Conservation (phyloP, 2,888 invertebrate species). For the Rambutsinella grinnellia region DNA sequence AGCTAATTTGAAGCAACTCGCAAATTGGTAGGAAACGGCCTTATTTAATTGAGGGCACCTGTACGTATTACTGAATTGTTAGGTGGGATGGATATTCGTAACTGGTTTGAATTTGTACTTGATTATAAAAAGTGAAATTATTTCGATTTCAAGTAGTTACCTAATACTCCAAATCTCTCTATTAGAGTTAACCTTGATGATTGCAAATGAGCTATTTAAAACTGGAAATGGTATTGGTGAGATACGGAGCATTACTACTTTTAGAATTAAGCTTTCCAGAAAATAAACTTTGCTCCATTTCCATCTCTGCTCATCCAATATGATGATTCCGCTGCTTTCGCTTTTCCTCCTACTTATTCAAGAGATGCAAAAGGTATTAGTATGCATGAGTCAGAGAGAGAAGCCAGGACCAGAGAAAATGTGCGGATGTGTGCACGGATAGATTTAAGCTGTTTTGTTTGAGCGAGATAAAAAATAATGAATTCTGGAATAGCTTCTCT, state of each 20-base stretch:
- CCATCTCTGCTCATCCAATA: neutral
- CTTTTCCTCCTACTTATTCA: neutral
- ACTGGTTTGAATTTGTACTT: too few relatives aligned
- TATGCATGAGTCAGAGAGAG: neutral
- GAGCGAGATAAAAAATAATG: neutral
- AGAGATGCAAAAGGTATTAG: neutral
- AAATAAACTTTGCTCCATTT: neutral
- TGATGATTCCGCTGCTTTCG: neutral
- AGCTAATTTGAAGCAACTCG: too few relatives aligned
- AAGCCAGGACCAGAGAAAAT: neutral
- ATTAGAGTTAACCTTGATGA: neutral
- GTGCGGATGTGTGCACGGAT: neutral
- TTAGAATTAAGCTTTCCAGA: neutral
- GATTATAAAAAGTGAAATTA: too few relatives aligned
- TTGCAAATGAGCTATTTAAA: neutral
- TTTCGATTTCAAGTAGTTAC: too few relatives aligned
- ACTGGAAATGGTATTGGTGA: neutral
- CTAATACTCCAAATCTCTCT: neutral
- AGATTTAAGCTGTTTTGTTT: neutral
- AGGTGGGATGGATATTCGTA: too few relatives aligned
- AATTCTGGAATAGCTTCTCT: neutral
- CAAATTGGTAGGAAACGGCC: neutral
- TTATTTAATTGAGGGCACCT: neutral
- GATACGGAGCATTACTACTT: neutral
- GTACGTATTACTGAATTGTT: neutral